These are phyloP conservation scores for Dicaeum eximium DNA, from an alignment of 2,113 vertebrate species.

Conservation along the genomic window DNA sequence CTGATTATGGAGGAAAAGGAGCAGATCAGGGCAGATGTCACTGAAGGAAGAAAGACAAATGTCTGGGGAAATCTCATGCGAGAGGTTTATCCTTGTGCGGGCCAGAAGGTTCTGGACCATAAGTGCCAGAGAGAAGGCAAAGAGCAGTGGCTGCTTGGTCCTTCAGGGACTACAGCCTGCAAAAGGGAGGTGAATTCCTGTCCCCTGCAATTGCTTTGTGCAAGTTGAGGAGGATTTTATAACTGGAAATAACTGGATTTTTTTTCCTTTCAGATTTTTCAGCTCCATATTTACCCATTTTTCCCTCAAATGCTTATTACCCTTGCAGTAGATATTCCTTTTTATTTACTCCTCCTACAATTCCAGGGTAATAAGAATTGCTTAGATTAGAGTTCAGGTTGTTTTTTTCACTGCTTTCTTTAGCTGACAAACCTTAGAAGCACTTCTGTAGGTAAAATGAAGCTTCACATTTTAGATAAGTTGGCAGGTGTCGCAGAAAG, in stretches of 20 bases:
- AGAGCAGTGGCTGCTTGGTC: not conserved
- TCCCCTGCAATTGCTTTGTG: not conserved
- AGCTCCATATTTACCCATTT: not conserved
- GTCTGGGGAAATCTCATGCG: not conserved
- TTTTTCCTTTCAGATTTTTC: not conserved
- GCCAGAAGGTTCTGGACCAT: not conserved
- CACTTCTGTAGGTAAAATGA: not conserved
- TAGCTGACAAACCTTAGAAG: not conserved
- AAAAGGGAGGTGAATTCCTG: not conserved
- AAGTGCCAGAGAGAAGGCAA: not conserved
- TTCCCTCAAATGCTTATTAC: not conserved
- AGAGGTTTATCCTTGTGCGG: not conserved
- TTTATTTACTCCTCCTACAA: not conserved
- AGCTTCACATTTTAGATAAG: not conserved
- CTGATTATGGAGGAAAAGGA: not conserved
- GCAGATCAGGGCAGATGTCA: not conserved
- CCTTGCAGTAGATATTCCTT: not conserved
- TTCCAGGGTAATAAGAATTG: not conserved
- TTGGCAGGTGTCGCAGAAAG: not conserved
- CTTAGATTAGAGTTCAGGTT: not conserved
- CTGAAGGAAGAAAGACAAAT: not conserved
- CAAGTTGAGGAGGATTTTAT: not conserved
- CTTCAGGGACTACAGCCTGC: not conserved
- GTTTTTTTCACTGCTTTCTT: not conserved
- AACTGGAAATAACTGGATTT: not conserved